Percentiles rank a stretch among this genome's conserved stretches.
Evolutionary conservation across 2,797 vertebrate species (phyloP).

Genomic region (Morus bassanus): DNA sequence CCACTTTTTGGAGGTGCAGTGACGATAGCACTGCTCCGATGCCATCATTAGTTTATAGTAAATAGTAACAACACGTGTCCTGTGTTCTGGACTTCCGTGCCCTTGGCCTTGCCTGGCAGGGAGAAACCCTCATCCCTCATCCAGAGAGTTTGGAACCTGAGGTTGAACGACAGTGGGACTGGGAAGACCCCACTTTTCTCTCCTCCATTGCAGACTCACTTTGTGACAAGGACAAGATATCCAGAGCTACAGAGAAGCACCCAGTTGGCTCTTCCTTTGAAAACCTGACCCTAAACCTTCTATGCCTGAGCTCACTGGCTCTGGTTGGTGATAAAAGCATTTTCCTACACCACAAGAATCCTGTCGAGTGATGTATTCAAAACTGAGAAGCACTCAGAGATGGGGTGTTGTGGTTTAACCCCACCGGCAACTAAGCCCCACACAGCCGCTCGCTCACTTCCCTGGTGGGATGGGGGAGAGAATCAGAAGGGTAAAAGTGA

Average conservation of each 20-base stretch:
- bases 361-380: neutral
- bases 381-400: neutral
- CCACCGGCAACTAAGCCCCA: no score
- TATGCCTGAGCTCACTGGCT: fast-evolving
- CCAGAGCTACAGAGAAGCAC: neutral
- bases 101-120: neutral
- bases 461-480: no score
- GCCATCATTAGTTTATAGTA: neutral
- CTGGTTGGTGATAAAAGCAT: neutral
- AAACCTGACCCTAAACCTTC: neutral
- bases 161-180: neutral
- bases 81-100: neutral
- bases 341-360: neutral
- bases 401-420: no score
- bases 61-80: neutral
- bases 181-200: neutral
- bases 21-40: fast-evolving
- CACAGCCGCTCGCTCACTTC: no score
- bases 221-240: neutral
- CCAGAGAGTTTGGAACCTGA: neutral
- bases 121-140: neutral
- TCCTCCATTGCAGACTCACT: neutral
- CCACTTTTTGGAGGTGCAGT: neutral
- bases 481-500: no score
- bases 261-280: neutral